Evolutionary conservation across 2,888 invertebrate genomes (phyloP).

Genomic region (Eremobia ochroleuca): DNA sequence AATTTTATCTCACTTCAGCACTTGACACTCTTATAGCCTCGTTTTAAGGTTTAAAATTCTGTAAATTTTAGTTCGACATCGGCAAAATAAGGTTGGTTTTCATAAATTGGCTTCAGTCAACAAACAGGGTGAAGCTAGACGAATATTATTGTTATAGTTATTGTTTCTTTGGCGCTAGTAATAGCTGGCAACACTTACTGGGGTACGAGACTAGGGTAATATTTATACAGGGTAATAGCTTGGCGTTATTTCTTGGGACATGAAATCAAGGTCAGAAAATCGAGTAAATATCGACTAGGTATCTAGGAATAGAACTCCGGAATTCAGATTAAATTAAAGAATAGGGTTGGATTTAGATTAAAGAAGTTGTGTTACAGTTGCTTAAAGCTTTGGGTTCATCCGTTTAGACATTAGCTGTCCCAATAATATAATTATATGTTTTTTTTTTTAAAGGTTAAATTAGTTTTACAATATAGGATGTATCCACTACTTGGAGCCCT

Average conservation of each 20-base stretch:
- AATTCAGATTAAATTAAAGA: conserved; percentile 17
- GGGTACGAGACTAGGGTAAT: conserved; percentile 70
- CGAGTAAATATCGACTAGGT: conserved; percentile 5
- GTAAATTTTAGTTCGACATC: not conserved
- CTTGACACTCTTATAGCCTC: not conserved
- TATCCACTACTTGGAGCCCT: not conserved
- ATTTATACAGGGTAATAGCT: conserved; percentile 56
- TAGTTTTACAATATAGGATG: not conserved
- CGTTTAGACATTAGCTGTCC: not conserved
- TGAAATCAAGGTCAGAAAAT: conserved; percentile 44
- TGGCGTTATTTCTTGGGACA: conserved; percentile 15
- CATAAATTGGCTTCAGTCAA: conserved; percentile 77
- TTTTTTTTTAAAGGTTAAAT: not conserved
- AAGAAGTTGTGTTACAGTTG: too few relatives aligned
- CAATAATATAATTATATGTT: not conserved
- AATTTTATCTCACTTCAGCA: not conserved
- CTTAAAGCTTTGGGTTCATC: not conserved
- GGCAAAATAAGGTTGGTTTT: conserved; percentile 45
- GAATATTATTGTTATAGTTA: conserved; percentile 87
- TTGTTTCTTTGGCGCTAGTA: conserved; percentile 79
- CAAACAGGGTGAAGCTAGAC: conserved; percentile 80
- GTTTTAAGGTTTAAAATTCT: conserved; percentile 15
- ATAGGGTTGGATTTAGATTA: not conserved
- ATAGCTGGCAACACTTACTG: conserved; percentile 83
- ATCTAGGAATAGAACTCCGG: not conserved